These are phyloP conservation scores for Tetragnatha montana DNA, from an alignment of 2,888 invertebrate species.

Conservation along the genomic window DNA sequence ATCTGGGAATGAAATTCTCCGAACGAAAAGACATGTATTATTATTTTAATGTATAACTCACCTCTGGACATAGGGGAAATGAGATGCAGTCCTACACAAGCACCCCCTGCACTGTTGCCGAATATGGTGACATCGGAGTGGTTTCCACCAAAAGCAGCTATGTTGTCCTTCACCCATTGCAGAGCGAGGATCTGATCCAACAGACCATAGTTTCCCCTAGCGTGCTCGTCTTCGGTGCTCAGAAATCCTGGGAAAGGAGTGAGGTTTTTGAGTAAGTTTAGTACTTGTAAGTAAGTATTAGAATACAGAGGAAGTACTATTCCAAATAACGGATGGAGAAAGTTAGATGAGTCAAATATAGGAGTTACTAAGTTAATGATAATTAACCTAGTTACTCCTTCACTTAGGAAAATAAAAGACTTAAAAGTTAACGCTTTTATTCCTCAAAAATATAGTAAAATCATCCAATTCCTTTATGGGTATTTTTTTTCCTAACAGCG, in stretches of 20 bases:
- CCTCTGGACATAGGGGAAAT: conserved; percentile 75
- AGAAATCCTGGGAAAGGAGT: conserved; percentile 78
- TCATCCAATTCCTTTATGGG: too few species aligned
- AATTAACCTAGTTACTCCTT: too few species aligned
- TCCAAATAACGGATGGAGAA: neutral
- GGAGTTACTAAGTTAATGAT: too few species aligned
- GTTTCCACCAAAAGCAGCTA: conserved; percentile 79
- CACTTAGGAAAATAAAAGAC: too few species aligned
- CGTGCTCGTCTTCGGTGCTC: conserved; percentile 80
- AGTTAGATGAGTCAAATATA: neutral
- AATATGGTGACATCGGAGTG: conserved; percentile 78
- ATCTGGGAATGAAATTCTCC: too few species aligned
- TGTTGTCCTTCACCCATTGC: conserved; percentile 79
- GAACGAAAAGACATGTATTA: neutral
- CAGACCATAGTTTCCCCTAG: conserved; percentile 82
- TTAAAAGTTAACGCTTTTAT: too few species aligned
- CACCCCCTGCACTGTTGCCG: conserved; percentile 80
- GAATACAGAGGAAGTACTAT: neutral
- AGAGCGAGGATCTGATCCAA: conserved; percentile 78
- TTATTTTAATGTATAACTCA: conserved; percentile 44
- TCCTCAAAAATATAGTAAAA: too few species aligned
- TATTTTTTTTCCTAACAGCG: too few species aligned
- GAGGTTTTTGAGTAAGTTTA: neutral
- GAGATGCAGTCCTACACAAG: conserved; percentile 76
- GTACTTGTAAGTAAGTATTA: neutral